Evolutionary conservation across 2,797 vertebrate genomes (phyloP).

Genomic region (Sebastes iracundus): DNA sequence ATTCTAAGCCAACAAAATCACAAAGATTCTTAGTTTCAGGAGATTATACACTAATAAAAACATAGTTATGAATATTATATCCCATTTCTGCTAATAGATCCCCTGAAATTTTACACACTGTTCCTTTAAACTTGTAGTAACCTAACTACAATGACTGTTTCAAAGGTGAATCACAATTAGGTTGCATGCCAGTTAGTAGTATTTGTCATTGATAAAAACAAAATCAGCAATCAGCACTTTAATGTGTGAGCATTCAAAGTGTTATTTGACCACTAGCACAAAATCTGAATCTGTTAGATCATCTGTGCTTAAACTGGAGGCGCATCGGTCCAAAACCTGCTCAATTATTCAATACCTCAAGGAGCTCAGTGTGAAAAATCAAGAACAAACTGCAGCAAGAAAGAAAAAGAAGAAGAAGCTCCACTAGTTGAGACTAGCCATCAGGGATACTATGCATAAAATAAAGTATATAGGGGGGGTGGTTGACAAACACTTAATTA

Average conservation of each 20-base stretch:
- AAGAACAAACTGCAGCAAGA: conserved; percentile 1
- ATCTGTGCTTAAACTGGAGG: not conserved
- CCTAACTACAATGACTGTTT: not conserved
- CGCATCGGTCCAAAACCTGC: not conserved
- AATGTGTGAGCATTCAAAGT: not conserved
- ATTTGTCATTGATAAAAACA: not conserved
- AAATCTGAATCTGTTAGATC: not conserved
- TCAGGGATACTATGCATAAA: conserved; percentile 7
- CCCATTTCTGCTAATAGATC: too few species aligned
- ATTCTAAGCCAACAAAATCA: rapidly evolving
- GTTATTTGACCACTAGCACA: not conserved
- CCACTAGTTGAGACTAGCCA: conserved; percentile 1
- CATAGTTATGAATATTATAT: too few species aligned
- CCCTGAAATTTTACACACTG: not conserved
- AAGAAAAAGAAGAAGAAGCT: not conserved
- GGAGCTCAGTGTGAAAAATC: conserved; percentile 6
- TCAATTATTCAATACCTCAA: conserved; percentile 15
- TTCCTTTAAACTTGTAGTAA: not conserved
- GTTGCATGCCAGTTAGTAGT: not conserved
- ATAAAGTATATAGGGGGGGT: not conserved
- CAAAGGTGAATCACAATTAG: not conserved
- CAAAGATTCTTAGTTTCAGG: too few species aligned
- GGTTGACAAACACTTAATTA: conserved; percentile 41
- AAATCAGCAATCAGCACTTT: not conserved
- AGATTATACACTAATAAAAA: too few species aligned